These are phyloP conservation scores for Drosophila yakuba DNA, from an alignment of 1,140 invertebrate genomes.

Conservation along the genomic window DNA sequence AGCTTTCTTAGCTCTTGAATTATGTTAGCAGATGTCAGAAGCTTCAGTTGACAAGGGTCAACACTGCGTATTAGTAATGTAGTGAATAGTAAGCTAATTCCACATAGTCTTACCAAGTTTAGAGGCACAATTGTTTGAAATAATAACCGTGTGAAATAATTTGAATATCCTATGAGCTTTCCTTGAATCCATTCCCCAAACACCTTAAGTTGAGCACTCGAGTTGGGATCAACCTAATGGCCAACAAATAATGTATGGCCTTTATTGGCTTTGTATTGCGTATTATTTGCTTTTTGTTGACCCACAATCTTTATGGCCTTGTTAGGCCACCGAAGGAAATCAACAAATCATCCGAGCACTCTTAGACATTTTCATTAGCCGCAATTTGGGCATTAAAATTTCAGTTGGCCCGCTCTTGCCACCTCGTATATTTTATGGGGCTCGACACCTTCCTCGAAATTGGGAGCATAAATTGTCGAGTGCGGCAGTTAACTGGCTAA, in stretches of 20 bases:
- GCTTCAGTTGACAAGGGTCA: neutral
- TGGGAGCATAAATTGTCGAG: constrained; percentile 54
- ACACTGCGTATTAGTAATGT: neutral
- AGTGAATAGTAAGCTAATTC: no score
- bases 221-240: neutral
- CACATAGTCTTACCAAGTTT: no score
- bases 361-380: constrained; percentile 48
- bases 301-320: constrained; percentile 40
- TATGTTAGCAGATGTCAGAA: no score
- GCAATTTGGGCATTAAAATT: constrained; percentile 46
- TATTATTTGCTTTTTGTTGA: constrained; percentile 22
- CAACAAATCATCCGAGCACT: constrained; percentile 44
- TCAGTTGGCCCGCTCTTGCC: neutral
- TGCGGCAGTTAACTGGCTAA: constrained; percentile 78
- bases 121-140: no score
- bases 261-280: neutral
- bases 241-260: constrained; percentile 4
- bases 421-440: constrained; percentile 25
- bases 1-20: no score
- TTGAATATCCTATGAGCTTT: no score
- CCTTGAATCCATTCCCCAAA: no score
- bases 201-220: no score
- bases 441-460: constrained; percentile 41
- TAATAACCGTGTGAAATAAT: no score
- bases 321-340: constrained; percentile 23